Base-by-base conservation (phyloP, 2,888 invertebrate species). In the Disparrhopalites patrizii region DNA sequence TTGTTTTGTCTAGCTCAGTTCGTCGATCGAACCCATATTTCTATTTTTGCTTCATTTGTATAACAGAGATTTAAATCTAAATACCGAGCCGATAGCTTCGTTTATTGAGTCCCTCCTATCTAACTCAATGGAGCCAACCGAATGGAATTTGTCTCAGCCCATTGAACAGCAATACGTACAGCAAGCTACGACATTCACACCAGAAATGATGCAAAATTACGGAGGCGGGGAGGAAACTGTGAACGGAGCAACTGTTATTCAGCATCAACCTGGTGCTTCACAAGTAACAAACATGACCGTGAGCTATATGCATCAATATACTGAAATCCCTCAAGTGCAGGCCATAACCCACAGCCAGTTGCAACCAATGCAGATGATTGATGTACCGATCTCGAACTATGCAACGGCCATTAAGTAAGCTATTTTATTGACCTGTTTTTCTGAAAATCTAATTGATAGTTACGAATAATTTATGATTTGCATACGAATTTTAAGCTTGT, bases 101-200 rank as follows among this genome's bases (percentile, higher is more conserved):
- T 58, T 58, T 28, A 58, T 58, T 15, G 58, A 58, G 28, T 58
- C 58, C 1, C 25, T 58, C 13, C 40, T 58, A 25, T 58, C 58
- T 18, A 28, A 27, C 27, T 38, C 36, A 8, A 57, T 33, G 30
- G 57, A 36, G 8, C 20, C 25, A 20, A 25, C 36, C n/a, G 58
- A 40, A 10, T 58, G 58, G 58, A 43, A 43, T 27, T 47, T 47
- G 25, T 23, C 47, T 23, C 47, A 47, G 5, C n/a, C n/a, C n/a
- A 25, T 47, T 8, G 47, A 47, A 47, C 25, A 20, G 20, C 47
- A 47, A 20, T 47, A 47, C 25, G 23, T 25, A 23, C 47, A 47
- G 23, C 47, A 8, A 15, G 8, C 47, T 23, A 8, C 47, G 8
- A 3, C 47, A 15, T 47, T 47, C 25, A 23, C 47, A 3, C 47